Conservation (phyloP, 1,140 invertebrate species). For the Bombyx mori region DNA sequence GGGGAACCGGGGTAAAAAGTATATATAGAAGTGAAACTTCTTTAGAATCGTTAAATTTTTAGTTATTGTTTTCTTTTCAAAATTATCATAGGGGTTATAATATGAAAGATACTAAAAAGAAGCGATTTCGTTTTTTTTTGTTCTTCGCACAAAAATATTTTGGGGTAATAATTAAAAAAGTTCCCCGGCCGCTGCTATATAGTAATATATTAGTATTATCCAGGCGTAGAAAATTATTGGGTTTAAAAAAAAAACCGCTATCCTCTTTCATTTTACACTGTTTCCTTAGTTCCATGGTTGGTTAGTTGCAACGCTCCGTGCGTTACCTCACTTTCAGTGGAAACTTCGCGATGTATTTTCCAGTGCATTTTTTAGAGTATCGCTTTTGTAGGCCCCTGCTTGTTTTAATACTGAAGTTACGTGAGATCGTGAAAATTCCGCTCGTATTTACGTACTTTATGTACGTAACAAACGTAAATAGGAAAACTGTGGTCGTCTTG, state of each 20-base stretch:
- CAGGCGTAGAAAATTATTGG: too few relatives aligned
- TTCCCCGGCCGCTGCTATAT: too few relatives aligned
- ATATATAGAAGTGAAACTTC: too few relatives aligned
- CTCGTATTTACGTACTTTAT: slow-evolving; percentile 9
- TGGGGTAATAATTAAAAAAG: too few relatives aligned
- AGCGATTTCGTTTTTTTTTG: too few relatives aligned
- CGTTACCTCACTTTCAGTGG: slow-evolving; percentile 66
- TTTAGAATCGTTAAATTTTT: too few relatives aligned
- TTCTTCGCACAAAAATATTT: too few relatives aligned
- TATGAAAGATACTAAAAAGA: too few relatives aligned
- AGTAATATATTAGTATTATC: too few relatives aligned
- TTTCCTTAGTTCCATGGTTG: slow-evolving; percentile 56
- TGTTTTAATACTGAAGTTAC: slow-evolving; percentile 58
- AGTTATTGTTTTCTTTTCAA: too few relatives aligned
- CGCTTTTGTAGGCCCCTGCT: slow-evolving; percentile 57
- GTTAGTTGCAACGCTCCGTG: slow-evolving; percentile 65
- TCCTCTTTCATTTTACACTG: slow-evolving; percentile 19
- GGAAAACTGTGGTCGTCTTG: slow-evolving; percentile 11
- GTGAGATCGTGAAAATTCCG: slow-evolving; percentile 36
- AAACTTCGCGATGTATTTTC: slow-evolving; percentile 65
- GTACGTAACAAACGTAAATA: slow-evolving; percentile 11
- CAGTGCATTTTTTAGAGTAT: slow-evolving; percentile 68
- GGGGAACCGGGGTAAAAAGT: too few relatives aligned
- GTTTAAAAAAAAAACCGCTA: background rate
- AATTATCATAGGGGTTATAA: too few relatives aligned